phyloP scores from a whole-genome alignment of 2,797 vertebrate species.

The Prionace glauca region DNA sequence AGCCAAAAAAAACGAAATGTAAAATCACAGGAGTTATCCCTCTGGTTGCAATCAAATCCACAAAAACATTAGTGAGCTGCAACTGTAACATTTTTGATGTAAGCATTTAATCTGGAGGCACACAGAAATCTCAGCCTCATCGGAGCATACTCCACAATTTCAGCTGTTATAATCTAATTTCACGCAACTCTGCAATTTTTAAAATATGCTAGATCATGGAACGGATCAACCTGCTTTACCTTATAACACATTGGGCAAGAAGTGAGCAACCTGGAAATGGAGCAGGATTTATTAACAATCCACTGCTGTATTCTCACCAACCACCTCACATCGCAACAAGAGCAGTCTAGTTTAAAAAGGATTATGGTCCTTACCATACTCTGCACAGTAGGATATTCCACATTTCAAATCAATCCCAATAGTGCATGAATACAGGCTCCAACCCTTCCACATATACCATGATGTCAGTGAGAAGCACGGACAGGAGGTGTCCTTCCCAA shows the following conservation, averaged over 20 bases:
- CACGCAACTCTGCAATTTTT: not conserved
- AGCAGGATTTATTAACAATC: not conserved
- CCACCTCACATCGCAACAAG: not conserved
- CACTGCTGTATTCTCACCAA: not conserved
- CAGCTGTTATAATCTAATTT: not conserved
- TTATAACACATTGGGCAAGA: not conserved
- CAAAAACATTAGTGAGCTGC: not conserved
- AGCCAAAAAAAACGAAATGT: not conserved
- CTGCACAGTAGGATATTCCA: not conserved
- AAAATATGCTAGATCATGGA: not conserved
- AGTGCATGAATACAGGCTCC: not conserved
- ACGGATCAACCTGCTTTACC: not conserved
- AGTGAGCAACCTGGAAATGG: not conserved
- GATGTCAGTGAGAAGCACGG: not conserved
- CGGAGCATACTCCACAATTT: constrained; percentile 3
- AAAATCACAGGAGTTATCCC: not conserved
- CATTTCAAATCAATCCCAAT: not conserved
- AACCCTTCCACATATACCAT: not conserved
- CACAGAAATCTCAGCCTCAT: not conserved
- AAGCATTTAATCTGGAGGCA: not conserved
- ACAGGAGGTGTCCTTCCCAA: not conserved
- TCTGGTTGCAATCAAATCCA: not conserved
- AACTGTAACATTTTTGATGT: not conserved
- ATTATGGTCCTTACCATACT: not conserved
- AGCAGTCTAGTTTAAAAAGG: not conserved